Evolutionary conservation across 1,140 invertebrate species (phyloP), one percentile per base, ranked within the genome.

Genomic region (Elysia chlorotica): DNA sequence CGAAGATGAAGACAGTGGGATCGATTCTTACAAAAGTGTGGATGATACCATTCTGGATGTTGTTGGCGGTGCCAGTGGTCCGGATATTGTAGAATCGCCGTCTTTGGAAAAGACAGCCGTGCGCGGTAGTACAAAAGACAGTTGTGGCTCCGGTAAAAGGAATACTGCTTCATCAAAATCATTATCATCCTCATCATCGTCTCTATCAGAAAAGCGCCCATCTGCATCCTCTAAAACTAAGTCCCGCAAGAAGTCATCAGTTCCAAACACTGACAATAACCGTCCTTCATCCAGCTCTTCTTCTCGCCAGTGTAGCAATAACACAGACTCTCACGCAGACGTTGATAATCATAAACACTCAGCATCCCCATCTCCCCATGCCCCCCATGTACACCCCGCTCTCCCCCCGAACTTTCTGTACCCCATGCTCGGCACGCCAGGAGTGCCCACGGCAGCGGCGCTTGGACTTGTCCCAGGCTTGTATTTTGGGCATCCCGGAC

Each of bases 371-470:
- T 37, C 68, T 2, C 56, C 33, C 28, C 41, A 61, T 41, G 89
- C 81, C 87, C 88, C 1, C 72, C 89, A 56, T 35, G 69, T 66
- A 57, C 76, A 69, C 48, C 61, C 53, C 30, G 75, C 48, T 31
- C 74, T 54, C 23, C 63, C 57, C 19, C n/a, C n/a, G n/a, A n/a
- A n/a, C n/a, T n/a, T n/a, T n/a, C n/a, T n/a, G n/a, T n/a, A n/a
- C n/a, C n/a, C n/a, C n/a, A n/a, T n/a, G n/a, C n/a, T n/a, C n/a
- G n/a, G n/a, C n/a, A n/a, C n/a, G n/a, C n/a, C n/a, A n/a, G n/a
- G n/a, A n/a, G n/a, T n/a, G n/a, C 57, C 76, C 2, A 21, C 65
- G 28, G 31, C 75, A 19, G 23, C 65, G 35, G 31, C 75, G 25
- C 41, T 67, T 33, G 68, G 68, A 38, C 73, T 63, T 41, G 35